Evolutionary conservation across 2,888 invertebrate genomes (phyloP), one percentile per base, ranked within the genome.

Genomic region (Calephelis perditalis): DNA sequence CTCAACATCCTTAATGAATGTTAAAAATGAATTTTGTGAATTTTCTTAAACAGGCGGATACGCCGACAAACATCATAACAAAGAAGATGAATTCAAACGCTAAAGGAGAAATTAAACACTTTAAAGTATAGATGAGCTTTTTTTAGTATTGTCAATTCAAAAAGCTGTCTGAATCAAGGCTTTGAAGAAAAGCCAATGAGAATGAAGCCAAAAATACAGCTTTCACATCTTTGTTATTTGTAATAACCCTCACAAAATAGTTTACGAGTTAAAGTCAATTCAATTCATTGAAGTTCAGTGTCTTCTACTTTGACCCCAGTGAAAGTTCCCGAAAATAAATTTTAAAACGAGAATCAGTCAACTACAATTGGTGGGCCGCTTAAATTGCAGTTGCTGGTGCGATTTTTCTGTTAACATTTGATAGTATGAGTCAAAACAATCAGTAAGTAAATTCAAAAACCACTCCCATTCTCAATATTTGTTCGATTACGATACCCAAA

Each of bases 401-500:
- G 4, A 40, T 8, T 6, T 40, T 40, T 40, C 8, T 6, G 40
- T 40, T 40, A 40, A 6, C 8, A 40, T 40, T 40, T 40, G 40
- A 7, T 8, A 40, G 40, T 40, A 7, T 5, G 8, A 40, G 35
- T 52, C 52, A 26, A 11, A 52, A 52, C 26, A 5, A 52, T 52
- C 11, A 37, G 56, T 56, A 36, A 37, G 37, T 47, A 56, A 56
- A 40, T 47, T 44, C 15, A 59, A 64, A 63, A 62, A 59, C 65
- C 71, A 73, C 68, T 61, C 71, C 73, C 88, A 84, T 84, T 86
- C 87, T 84, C 78, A 73, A 86, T 84, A 85, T 43, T 66, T 63
- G 65, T 68, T 69, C 67, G 63, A 59, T 70, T 71, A 74, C 75
- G 75, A 79, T 90, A 90, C 90, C 90, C 90, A 90, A 73, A 86